A percentile compares a stretch with the other conserved stretches of the same genome.
These are phyloP conservation scores for Smithornis capensis DNA, from an alignment of 2,113 vertebrate species.

Conservation along the genomic window DNA sequence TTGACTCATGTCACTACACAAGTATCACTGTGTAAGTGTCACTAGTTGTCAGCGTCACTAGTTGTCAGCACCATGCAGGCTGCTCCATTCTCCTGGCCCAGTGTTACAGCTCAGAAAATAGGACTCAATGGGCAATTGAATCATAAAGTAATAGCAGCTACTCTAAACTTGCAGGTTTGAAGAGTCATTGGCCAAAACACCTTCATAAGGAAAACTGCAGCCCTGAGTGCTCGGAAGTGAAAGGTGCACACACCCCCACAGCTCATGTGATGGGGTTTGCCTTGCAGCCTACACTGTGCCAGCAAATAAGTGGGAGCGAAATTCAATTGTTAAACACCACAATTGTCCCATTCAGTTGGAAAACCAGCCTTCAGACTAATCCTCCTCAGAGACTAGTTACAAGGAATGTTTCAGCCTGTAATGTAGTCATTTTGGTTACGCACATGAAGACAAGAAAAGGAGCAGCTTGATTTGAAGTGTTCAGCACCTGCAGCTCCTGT, in stretches of 20 bases:
- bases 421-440: constrained; percentile 13
- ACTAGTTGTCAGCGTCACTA: neutral
- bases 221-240: neutral
- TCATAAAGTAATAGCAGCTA: neutral
- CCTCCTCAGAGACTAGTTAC: neutral
- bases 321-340: neutral
- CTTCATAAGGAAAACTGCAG: neutral
- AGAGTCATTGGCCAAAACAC: neutral
- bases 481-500: neutral
- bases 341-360: neutral
- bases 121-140: neutral
- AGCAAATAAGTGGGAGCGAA: neutral
- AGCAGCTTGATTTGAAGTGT: neutral
- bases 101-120: neutral
- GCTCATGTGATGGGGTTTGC: neutral
- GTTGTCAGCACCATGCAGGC: neutral
- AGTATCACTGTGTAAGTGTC: neutral
- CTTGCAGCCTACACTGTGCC: neutral
- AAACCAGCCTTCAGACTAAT: constrained; percentile 16
- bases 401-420: neutral
- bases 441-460: neutral
- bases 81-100: neutral
- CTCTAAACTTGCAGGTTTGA: neutral
- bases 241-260: neutral
- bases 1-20: neutral